A percentile compares a stretch with the other conserved stretches of the same genome.
phyloP scores from a whole-genome alignment of 2,797 vertebrate species.

The Petrocephalus sullivani region DNA sequence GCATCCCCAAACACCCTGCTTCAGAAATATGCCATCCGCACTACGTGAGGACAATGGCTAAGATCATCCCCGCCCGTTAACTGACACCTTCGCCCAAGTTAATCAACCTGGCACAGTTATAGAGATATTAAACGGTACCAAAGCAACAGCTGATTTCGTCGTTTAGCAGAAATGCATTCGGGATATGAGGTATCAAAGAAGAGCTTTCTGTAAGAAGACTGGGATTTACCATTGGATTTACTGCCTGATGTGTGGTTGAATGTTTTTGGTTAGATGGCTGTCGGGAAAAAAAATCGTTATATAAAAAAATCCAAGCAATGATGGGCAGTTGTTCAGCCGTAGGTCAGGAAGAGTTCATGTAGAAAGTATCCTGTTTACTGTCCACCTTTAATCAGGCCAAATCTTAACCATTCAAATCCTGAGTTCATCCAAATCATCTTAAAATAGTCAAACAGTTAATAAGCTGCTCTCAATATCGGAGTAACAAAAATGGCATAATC shows the following conservation, averaged over 20 bases:
- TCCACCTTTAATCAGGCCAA: slow-evolving; percentile 2
- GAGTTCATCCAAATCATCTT: not conserved
- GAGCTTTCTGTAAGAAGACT: not conserved
- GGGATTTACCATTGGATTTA: not conserved
- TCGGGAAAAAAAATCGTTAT: not conserved
- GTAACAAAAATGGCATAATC: not conserved
- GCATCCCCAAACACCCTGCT: not conserved
- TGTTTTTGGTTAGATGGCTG: not conserved
- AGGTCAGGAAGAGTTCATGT: not conserved
- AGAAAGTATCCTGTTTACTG: not conserved
- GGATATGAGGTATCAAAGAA: not conserved
- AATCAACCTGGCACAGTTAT: not conserved
- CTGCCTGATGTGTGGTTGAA: not conserved
- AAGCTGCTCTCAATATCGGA: not conserved
- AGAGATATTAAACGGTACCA: not conserved
- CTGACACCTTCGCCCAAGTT: not conserved
- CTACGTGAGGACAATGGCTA: not conserved
- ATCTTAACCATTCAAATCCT: not conserved
- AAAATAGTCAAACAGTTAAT: slow-evolving; percentile 4
- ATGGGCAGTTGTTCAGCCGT: not conserved
- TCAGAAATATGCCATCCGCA: not conserved
- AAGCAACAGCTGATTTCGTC: not conserved
- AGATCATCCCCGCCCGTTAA: not conserved
- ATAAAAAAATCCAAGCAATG: not conserved
- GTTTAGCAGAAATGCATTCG: not conserved